Percentiles rank a stretch among this genome's conserved stretches.
Conservation (phyloP, 2,113 vertebrate genomes). For the Vulpes vulpes region DNA sequence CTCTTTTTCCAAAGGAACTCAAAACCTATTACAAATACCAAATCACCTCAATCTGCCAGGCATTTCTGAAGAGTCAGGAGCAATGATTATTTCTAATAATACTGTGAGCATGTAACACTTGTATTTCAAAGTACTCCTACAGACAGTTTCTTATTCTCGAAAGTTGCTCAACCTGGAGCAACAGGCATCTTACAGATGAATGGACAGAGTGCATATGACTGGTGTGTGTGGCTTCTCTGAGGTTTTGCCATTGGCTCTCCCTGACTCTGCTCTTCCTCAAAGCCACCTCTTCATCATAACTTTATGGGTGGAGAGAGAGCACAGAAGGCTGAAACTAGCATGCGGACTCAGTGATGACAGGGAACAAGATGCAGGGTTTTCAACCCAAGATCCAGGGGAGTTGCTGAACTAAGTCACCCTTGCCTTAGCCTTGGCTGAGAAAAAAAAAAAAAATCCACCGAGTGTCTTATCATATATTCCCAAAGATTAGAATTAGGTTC, state of each 20-base stretch:
- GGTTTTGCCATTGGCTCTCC: neutral
- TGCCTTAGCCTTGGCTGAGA: neutral
- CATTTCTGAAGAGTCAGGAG: slow-evolving; percentile 43
- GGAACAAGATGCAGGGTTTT: neutral
- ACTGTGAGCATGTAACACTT: neutral
- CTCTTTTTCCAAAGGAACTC: slow-evolving; percentile 24
- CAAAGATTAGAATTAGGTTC: neutral
- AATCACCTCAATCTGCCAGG: slow-evolving; percentile 18
- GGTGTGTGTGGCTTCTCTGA: neutral
- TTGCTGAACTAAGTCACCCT: neutral
- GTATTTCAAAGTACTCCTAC: slow-evolving; percentile 40
- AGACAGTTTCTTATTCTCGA: neutral
- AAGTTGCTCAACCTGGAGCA: neutral
- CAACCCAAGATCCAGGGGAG: neutral
- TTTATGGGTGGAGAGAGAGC: neutral
- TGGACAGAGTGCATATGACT: rapidly evolving
- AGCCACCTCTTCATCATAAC: neutral
- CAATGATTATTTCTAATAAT: slow-evolving; percentile 42
- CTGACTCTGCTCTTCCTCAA: neutral
- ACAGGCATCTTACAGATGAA: neutral
- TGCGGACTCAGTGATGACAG: neutral
- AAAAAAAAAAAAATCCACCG: neutral
- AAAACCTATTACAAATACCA: slow-evolving; percentile 18
- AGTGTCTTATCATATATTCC: neutral
- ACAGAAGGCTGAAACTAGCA: neutral